Conservation (phyloP, 2,797 vertebrate species). For the Cirrhinus mrigala region DNA sequence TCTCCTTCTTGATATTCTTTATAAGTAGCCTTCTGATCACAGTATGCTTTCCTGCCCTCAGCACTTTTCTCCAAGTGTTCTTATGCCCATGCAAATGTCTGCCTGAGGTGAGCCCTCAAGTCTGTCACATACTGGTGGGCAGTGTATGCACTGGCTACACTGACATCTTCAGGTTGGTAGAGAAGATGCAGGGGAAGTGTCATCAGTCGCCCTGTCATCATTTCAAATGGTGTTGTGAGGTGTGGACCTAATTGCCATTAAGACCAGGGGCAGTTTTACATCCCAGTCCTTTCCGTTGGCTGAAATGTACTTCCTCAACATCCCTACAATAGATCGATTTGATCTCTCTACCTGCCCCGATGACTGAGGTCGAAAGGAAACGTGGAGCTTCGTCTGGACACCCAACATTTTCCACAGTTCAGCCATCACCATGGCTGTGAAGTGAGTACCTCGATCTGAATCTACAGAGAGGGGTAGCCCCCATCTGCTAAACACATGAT, state of each 20-base stretch:
- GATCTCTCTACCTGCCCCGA: constrained; percentile 45
- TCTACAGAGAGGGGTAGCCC: not conserved
- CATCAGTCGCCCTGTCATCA: constrained; percentile 52
- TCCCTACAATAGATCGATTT: constrained; percentile 13
- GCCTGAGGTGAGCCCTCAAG: not conserved
- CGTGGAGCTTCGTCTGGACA: constrained; percentile 27
- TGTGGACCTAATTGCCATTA: constrained; percentile 34
- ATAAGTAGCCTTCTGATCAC: constrained; percentile 17
- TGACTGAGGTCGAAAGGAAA: constrained; percentile 22
- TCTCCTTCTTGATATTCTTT: not conserved
- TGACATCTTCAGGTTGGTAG: constrained; percentile 27
- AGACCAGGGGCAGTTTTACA: constrained; percentile 31
- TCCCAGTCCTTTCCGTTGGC: constrained; percentile 18
- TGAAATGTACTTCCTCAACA: constrained; percentile 26
- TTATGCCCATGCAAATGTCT: constrained; percentile 32
- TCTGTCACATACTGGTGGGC: constrained; percentile 45
- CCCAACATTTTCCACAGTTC: constrained; percentile 24
- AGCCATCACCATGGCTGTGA: constrained; percentile 13
- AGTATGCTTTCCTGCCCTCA: constrained; percentile 29
- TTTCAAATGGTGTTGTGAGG: constrained; percentile 34
- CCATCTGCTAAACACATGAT: not conserved
- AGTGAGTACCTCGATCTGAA: not conserved
- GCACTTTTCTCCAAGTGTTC: constrained; percentile 29
- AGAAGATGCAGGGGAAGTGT: constrained; percentile 37
- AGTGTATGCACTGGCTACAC: not conserved